Conservation (phyloP, 2,797 vertebrate species). For the Trichosurus vulpecula region DNA sequence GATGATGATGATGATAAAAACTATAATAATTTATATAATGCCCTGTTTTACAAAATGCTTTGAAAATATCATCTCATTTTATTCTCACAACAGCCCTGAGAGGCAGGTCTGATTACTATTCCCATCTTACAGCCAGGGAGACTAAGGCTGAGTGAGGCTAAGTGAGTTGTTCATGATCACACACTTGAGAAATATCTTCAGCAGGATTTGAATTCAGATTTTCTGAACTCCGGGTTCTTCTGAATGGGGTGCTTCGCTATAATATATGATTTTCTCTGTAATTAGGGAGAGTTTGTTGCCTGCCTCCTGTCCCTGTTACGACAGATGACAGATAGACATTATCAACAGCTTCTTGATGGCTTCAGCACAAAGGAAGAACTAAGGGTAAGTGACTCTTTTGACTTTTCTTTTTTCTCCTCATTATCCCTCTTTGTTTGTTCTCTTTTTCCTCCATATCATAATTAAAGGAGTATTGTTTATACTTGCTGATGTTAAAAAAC, state of each 20-base stretch:
- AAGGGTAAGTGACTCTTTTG: slow-evolving; percentile 87
- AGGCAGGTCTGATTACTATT: neutral
- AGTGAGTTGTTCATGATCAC: neutral
- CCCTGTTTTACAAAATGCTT: neutral
- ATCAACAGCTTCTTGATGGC: slow-evolving; percentile 95
- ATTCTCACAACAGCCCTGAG: neutral
- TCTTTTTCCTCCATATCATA: neutral
- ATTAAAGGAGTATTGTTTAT: neutral
- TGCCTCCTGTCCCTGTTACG: slow-evolving; percentile 95
- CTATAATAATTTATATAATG: neutral
- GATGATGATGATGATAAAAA: neutral
- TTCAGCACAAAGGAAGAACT: slow-evolving; percentile 95
- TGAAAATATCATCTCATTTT: neutral
- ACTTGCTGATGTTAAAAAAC: slow-evolving; percentile 25
- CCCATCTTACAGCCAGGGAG: neutral
- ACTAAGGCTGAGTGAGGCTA: neutral
- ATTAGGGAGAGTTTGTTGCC: slow-evolving; percentile 97
- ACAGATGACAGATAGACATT: slow-evolving; percentile 98
- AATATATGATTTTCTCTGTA: slow-evolving; percentile 51
- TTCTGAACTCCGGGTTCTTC: neutral
- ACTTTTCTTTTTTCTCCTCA: neutral
- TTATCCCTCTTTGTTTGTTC: neutral
- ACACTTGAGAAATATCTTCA: neutral
- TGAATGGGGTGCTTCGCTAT: neutral
- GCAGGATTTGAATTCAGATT: neutral